Conservation (phyloP, 37 sponge, comb jelly and placozoan genomes). For the Haliclona indistincta region DNA sequence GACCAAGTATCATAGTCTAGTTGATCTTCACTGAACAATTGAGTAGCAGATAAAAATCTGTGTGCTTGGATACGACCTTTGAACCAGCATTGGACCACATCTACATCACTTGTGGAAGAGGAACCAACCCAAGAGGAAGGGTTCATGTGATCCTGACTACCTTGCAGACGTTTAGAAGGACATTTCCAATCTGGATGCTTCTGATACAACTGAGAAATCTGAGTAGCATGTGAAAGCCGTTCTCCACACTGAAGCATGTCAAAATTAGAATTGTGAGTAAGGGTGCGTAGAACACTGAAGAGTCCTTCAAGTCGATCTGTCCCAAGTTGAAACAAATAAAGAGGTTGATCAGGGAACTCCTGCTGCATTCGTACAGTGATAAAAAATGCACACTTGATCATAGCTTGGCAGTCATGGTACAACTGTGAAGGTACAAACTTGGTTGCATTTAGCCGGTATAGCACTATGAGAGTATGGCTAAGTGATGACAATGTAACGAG, state of each 20-base stretch:
- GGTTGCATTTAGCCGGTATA: no score
- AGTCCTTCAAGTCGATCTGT: background rate
- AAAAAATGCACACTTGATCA: background rate
- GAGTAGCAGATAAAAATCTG: background rate
- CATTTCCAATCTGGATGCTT: slow-evolving; percentile 2
- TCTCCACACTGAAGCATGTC: background rate
- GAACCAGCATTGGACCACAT: background rate
- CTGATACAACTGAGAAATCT: background rate
- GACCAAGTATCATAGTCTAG: background rate
- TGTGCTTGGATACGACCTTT: background rate
- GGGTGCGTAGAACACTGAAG: slow-evolving; percentile 1
- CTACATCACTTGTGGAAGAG: background rate
- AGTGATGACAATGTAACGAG: no score
- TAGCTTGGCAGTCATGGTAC: slow-evolving; percentile 1
- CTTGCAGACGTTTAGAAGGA: background rate
- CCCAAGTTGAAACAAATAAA: background rate
- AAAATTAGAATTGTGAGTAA: slow-evolving; percentile 1
- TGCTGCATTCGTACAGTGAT: background rate
- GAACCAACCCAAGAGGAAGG: background rate
- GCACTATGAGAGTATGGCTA: no score
- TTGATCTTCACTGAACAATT: background rate
- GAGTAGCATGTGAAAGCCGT: background rate
- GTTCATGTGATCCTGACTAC: background rate
- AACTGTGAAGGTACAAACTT: background rate
- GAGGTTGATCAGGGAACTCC: background rate